Conservation (phyloP, 2,113 vertebrate genomes). For the Dolichallabes microphthalmus region DNA sequence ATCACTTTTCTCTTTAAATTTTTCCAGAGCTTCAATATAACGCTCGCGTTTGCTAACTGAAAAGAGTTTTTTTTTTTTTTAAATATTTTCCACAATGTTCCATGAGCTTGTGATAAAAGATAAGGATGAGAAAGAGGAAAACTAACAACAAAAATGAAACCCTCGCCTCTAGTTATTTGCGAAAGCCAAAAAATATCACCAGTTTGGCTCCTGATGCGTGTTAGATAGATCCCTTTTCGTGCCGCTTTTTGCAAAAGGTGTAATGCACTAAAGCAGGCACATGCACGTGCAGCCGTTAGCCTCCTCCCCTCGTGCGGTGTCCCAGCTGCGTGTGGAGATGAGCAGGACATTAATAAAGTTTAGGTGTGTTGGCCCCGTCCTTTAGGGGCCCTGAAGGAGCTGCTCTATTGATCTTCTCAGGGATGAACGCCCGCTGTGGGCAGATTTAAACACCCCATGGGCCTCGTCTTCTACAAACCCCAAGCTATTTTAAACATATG, state of each 20-base stretch:
- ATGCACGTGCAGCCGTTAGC: not conserved
- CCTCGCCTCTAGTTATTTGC: not conserved
- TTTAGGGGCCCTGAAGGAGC: constrained; percentile 39
- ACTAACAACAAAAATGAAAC: not conserved
- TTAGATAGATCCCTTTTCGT: not conserved
- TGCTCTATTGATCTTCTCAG: constrained; percentile 67
- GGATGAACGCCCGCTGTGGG: constrained; percentile 65
- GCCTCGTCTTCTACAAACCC: constrained; percentile 57
- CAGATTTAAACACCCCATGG: constrained; percentile 65
- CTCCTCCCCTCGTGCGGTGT: not conserved
- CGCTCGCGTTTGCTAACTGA: not conserved
- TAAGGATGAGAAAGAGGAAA: not conserved
- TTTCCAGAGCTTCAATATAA: not conserved
- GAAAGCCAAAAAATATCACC: not conserved
- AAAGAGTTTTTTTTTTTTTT: not conserved
- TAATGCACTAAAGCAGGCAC: not conserved
- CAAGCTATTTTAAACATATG: constrained; percentile 57
- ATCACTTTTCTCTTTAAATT: not conserved
- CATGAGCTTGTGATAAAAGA: too few species aligned
- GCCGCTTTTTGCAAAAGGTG: constrained; percentile 11
- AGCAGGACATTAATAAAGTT: constrained; percentile 47
- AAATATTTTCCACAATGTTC: not conserved
- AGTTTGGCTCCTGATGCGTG: not conserved
- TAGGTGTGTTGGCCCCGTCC: constrained; percentile 42
- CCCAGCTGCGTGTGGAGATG: constrained; percentile 40